A percentile compares a stretch with the other conserved stretches of the same genome.
Conservation (phyloP, 2,113 vertebrate genomes). For the Microtus pennsylvanicus region DNA sequence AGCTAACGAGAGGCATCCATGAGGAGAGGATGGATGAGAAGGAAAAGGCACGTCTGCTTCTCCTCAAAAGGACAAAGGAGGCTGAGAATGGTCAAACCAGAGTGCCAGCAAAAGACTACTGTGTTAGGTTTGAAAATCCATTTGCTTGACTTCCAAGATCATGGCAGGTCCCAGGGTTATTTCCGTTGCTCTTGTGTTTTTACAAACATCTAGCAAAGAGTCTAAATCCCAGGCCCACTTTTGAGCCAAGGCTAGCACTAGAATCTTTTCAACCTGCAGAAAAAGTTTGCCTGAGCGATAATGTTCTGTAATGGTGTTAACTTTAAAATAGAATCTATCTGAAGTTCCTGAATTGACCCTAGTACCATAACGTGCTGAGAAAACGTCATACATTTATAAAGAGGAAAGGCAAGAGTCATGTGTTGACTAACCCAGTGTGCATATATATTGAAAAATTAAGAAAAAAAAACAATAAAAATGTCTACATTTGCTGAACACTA, state of each 20-base stretch:
- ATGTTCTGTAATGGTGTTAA: neutral
- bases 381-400: neutral
- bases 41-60: slow-evolving; percentile 43
- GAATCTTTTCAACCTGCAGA: neutral
- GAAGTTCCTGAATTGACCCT: neutral
- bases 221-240: neutral
- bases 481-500: neutral
- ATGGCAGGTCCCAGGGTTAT: neutral
- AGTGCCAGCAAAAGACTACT: neutral
- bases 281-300: neutral
- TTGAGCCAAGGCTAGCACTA: neutral
- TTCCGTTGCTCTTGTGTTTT: neutral
- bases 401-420: neutral
- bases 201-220: neutral
- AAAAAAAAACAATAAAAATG: slow-evolving; percentile 29
- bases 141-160: neutral
- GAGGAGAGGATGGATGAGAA: slow-evolving; percentile 62
- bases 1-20: slow-evolving; percentile 72
- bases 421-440: neutral
- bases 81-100: neutral
- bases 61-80: neutral
- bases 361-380: slow-evolving; percentile 18
- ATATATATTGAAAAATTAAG: slow-evolving; percentile 15
- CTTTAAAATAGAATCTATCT: neutral
- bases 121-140: neutral